These are phyloP conservation scores for Trematomus bernacchii DNA, from an alignment of 2,797 vertebrate genomes.

Conservation along the genomic window DNA sequence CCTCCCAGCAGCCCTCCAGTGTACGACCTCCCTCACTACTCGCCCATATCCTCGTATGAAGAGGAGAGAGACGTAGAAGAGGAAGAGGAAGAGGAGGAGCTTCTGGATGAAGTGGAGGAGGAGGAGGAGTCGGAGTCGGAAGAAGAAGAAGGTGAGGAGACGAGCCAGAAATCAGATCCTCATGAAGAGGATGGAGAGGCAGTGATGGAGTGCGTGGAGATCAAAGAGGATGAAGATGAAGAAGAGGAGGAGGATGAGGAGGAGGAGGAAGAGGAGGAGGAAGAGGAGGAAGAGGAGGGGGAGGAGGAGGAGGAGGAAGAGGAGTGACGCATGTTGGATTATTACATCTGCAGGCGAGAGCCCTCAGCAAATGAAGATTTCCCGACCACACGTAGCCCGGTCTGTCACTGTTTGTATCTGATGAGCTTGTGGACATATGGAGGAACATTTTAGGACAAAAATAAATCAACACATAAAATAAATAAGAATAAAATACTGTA, in stretches of 20 bases:
- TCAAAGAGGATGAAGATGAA: conserved; percentile 55
- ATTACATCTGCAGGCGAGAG: neutral
- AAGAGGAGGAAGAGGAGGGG: fast-evolving
- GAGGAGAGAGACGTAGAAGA: conserved; percentile 75
- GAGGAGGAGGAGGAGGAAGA: conserved; percentile 52
- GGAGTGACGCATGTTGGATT: conserved; percentile 56
- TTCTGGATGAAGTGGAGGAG: conserved; percentile 38
- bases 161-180: conserved; percentile 50
- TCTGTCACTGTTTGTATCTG: conserved; percentile 34
- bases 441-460: conserved; percentile 45
- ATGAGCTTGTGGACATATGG: conserved; percentile 17
- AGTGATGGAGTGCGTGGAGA: conserved; percentile 61
- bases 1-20: conserved; percentile 59
- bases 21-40: conserved; percentile 78
- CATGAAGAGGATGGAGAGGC: conserved; percentile 51
- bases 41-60: conserved; percentile 81
- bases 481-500: conserved; percentile 39
- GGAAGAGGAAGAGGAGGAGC: conserved; percentile 58
- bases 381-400: conserved; percentile 20
- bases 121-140: conserved; percentile 55
- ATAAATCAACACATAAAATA: conserved; percentile 43
- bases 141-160: conserved; percentile 52
- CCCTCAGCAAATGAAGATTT: conserved; percentile 12
- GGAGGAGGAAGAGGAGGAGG: fast-evolving
- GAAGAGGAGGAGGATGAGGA: neutral